phyloP scores from a whole-genome alignment of 2,113 vertebrate genomes.

The Callithrix jacchus region DNA sequence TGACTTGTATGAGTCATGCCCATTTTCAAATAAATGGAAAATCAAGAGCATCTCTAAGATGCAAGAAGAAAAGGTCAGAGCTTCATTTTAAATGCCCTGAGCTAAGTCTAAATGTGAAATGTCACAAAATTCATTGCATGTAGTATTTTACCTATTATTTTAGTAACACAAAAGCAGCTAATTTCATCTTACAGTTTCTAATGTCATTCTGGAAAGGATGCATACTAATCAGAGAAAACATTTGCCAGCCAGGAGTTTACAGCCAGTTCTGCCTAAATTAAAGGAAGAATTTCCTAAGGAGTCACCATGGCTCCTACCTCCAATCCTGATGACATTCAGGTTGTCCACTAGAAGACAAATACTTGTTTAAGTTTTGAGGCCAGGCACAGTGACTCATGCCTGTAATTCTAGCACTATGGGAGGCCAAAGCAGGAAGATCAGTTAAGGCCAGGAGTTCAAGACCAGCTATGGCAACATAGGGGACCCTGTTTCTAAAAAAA shows the following conservation, averaged over 20 bases:
- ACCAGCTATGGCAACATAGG: no score
- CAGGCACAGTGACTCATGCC: no score
- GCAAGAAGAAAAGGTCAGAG: neutral
- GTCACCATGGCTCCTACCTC: no score
- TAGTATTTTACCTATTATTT: conserved; percentile 38
- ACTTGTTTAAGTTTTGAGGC: neutral
- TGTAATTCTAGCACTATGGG: no score
- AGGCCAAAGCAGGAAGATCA: no score
- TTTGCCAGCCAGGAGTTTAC: neutral
- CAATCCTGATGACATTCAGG: no score
- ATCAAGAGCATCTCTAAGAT: conserved; percentile 29
- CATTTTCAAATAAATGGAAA: conserved; percentile 40
- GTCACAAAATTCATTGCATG: neutral
- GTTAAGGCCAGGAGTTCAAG: no score
- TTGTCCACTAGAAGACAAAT: neutral
- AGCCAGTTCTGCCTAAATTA: neutral
- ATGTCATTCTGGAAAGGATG: neutral
- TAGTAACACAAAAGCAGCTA: conserved; percentile 22
- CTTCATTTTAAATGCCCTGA: neutral
- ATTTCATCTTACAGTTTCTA: conserved; percentile 53
- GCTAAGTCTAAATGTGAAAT: neutral
- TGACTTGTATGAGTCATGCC: neutral
- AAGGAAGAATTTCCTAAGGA: neutral
- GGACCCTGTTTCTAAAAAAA: no score
- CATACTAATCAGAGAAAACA: conserved; percentile 19